Base-by-base conservation (phyloP, 2,888 invertebrate species). In the Athetis lepigone region DNA sequence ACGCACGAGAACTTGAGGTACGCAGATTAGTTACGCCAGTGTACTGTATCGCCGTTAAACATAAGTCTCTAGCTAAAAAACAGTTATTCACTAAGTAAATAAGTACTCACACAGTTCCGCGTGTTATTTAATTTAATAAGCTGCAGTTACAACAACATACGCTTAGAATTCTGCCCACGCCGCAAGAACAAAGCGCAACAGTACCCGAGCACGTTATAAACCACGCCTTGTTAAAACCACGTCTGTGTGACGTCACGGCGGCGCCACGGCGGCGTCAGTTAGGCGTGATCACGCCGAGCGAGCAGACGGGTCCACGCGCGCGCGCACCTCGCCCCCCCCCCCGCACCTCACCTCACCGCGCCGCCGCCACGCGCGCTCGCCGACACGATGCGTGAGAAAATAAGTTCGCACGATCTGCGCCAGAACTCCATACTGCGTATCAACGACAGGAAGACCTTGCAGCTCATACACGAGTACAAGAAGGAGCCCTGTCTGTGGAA, bases 401-500 rank as follows among this genome's bases (percentile, higher is more conserved):
- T 74, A 40, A 73, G 47, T 36, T 49, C 69, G 37, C 56, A 49
- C 36, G 72, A 72, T 33, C 37, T 68, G 25, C 62, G 70, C 25
- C 78, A 76, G 39, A 72, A 72, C 61, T 54, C 75, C 4, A 80
- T 83, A 50, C 81, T 86, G 11, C 84, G 86, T 43, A 86, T 87
- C 52, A 78, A 61, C 61, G 82, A 86, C 42, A 75, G 63, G 1
- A 81, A 88, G 69, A 88, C 88, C 0, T 54, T 88, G 21, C 71
- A 85, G 42, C 81, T 91, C 7, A 71, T 91, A 21, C 77, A 84
- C 4, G 73, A 89, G 5, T 90, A 88, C 69, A 72, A 82, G 16
- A 77, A 80, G 3, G 86, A 89, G n/a, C 75, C 84, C 4, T 87
- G 86, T 16, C 76, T 91, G 7, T 91, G 90, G 90, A 87, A 91